Percentiles rank a stretch among this genome's conserved stretches.
phyloP scores from a whole-genome alignment of 2,113 vertebrate genomes.

The Tursiops truncatus region DNA sequence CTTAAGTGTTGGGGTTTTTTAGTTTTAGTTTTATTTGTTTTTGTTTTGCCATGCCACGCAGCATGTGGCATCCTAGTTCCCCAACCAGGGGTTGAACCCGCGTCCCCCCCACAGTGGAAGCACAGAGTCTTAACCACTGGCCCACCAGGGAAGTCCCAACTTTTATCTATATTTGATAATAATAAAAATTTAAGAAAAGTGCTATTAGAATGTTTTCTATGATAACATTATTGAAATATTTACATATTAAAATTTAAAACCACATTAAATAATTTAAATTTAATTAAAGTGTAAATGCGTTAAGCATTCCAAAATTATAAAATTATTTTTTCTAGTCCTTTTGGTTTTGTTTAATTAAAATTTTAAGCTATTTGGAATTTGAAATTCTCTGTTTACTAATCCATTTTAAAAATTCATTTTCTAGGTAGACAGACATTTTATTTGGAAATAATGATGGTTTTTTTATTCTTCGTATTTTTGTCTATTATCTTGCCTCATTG shows the following conservation, averaged over 20 bases:
- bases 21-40: too few species aligned
- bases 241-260: background rate
- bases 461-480: background rate
- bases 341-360: background rate
- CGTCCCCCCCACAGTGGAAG: too few species aligned
- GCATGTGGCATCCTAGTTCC: too few species aligned
- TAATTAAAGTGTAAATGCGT: background rate
- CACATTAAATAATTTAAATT: background rate
- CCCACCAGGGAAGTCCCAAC: too few species aligned
- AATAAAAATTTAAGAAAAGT: background rate
- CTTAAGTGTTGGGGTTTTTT: too few species aligned
- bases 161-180: background rate
- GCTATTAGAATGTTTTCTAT: background rate
- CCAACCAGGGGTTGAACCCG: too few species aligned
- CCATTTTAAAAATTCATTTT: background rate
- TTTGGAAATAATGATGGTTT: background rate
- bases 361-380: slow-evolving; percentile 17
- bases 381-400: background rate
- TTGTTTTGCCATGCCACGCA: background rate
- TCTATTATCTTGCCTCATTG: background rate
- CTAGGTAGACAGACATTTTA: background rate
- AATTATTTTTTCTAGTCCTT: background rate
- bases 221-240: background rate
- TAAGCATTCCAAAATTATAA: background rate
- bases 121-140: too few species aligned